Evolutionary conservation across 2,888 invertebrate genomes (phyloP).

Genomic region (Ophraella communa): DNA sequence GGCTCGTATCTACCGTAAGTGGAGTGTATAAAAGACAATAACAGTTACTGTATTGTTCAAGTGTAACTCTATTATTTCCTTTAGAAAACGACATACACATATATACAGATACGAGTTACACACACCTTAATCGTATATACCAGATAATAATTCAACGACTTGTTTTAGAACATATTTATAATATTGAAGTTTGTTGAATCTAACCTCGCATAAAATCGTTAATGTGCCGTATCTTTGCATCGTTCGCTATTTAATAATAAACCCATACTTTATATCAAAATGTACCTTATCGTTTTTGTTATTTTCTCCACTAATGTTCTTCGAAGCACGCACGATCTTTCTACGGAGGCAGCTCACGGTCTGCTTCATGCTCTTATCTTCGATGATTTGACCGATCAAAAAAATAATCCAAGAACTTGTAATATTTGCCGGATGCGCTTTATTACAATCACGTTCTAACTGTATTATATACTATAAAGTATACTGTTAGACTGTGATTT

Average conservation of each 20-base stretch:
- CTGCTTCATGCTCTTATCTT: slow-evolving; percentile 7
- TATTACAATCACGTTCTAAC: neutral
- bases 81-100: neutral
- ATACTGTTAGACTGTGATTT: neutral
- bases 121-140: slow-evolving; percentile 6
- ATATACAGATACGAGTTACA: neutral
- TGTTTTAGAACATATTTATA: neutral
- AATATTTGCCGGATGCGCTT: neutral
- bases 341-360: neutral
- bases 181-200: too few relatives aligned
- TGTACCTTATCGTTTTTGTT: slow-evolving; percentile 24
- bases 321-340: slow-evolving; percentile 15
- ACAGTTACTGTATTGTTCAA: slow-evolving; percentile 4
- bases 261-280: slow-evolving; percentile 27
- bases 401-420: neutral
- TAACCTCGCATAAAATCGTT: too few relatives aligned
- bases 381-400: slow-evolving; percentile 2
- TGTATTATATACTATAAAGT: neutral
- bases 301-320: slow-evolving; percentile 9
- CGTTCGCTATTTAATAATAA: slow-evolving; percentile 37
- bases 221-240: slow-evolving; percentile 44
- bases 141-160: slow-evolving; percentile 4
- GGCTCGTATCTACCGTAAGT: slow-evolving; percentile 23
- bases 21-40: slow-evolving; percentile 18
- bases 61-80: slow-evolving; percentile 21